Conservation (phyloP, 1,140 invertebrate genomes). For the Lepidurus packardi region DNA sequence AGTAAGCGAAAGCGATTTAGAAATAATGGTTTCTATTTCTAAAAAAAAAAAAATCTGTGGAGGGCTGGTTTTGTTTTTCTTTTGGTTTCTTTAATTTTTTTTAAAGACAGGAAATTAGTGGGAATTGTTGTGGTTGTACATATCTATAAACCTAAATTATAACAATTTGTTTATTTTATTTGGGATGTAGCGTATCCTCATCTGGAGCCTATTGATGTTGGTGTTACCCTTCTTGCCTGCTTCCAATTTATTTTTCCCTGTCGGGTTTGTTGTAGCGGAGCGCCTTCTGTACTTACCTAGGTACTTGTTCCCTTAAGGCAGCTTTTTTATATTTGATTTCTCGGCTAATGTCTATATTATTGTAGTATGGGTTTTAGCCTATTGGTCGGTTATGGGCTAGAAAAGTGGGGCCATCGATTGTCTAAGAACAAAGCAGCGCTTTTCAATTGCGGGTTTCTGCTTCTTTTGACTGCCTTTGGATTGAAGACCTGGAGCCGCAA, state of each 20-base stretch:
- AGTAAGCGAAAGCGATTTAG: no score
- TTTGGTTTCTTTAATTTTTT: no score
- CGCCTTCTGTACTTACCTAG: conserved; percentile 84
- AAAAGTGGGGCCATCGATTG: conserved; percentile 38
- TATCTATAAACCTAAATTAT: neutral
- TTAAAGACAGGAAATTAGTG: neutral
- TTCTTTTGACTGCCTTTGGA: conserved; percentile 41
- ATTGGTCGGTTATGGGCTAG: conserved; percentile 41
- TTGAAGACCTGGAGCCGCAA: conserved; percentile 47
- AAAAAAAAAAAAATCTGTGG: no score
- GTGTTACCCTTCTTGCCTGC: conserved; percentile 79
- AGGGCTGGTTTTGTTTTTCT: no score
- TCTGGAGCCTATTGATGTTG: conserved; percentile 55
- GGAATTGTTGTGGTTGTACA: neutral
- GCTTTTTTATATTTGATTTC: neutral
- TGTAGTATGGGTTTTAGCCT: conserved; percentile 43
- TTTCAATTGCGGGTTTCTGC: conserved; percentile 39
- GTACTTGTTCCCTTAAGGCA: conserved; percentile 46
- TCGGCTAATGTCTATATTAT: conserved; percentile 20
- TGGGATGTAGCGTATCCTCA: conserved; percentile 25
- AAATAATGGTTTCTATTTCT: no score
- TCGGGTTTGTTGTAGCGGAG: conserved; percentile 86
- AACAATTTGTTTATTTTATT: neutral
- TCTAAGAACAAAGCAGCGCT: conserved; percentile 36
- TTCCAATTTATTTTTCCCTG: conserved; percentile 77